phyloP scores from a whole-genome alignment of 2,113 vertebrate genomes.

The Polypterus senegalus region DNA sequence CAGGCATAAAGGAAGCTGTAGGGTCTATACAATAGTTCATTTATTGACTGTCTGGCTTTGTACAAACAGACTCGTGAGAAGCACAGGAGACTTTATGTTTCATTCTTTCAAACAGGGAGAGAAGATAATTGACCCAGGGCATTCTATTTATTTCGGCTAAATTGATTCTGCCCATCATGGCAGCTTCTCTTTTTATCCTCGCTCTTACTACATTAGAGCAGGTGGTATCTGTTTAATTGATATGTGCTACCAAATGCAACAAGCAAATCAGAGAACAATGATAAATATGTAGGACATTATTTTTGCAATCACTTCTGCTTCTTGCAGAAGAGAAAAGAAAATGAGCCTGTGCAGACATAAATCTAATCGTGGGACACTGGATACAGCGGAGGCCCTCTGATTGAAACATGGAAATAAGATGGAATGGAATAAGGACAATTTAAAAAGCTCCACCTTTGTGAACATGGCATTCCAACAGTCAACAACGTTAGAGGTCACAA shows the following conservation, averaged over 20 bases:
- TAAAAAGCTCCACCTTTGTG: too few species aligned
- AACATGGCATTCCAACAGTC: too few species aligned
- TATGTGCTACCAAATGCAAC: background rate
- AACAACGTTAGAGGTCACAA: too few species aligned
- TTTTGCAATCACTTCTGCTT: background rate
- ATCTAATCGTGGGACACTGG: too few species aligned
- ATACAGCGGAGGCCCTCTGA: too few species aligned
- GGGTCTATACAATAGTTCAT: constrained; percentile 20
- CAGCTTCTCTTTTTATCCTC: background rate
- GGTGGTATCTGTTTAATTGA: constrained; percentile 6
- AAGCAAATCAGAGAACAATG: background rate
- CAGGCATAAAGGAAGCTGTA: constrained; percentile 17
- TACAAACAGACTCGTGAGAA: constrained; percentile 9
- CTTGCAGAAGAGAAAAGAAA: background rate
- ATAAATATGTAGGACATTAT: background rate
- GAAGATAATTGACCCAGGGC: constrained; percentile 26
- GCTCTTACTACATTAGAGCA: background rate
- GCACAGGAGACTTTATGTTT: constrained; percentile 15
- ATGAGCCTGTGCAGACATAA: too few species aligned
- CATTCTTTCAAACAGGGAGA: constrained; percentile 7
- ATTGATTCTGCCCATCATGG: constrained; percentile 26
- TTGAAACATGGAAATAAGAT: too few species aligned
- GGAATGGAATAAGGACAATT: too few species aligned
- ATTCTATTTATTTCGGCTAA: constrained; percentile 25
- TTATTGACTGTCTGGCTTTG: constrained; percentile 17